phyloP scores from a whole-genome alignment of 2,113 vertebrate species.

The Atherinomorus stipes region DNA sequence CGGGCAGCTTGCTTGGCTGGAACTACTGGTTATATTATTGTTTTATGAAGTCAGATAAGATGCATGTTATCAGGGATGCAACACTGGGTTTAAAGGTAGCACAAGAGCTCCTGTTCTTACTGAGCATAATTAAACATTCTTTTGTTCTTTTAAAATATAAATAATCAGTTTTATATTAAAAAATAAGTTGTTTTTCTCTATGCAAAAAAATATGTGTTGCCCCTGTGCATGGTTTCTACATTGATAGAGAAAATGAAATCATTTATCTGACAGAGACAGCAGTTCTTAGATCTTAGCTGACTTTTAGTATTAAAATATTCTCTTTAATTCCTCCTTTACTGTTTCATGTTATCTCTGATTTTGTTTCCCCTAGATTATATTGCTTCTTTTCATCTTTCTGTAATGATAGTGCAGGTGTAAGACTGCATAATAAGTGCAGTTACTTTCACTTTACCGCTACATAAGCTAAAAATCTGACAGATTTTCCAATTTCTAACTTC shows the following conservation, averaged over 20 bases:
- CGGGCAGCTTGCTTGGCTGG: constrained; percentile 1
- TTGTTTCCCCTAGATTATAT: neutral
- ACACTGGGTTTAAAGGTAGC: constrained; percentile 10
- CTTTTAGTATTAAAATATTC: constrained; percentile 39
- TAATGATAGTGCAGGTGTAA: too few species aligned
- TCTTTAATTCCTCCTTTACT: neutral
- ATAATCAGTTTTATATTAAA: too few species aligned
- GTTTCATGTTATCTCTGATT: neutral
- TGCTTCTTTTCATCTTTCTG: too few species aligned
- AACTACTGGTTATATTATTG: constrained; percentile 16
- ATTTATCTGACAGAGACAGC: constrained; percentile 4
- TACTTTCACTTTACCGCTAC: too few species aligned
- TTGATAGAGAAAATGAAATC: constrained; percentile 40
- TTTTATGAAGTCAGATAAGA: constrained; percentile 39
- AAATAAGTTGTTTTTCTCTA: neutral
- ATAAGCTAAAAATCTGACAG: too few species aligned
- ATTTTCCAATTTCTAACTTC: too few species aligned
- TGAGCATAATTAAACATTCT: neutral
- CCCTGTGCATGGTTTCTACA: neutral
- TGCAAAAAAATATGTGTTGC: too few species aligned
- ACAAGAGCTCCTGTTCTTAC: constrained; percentile 1
- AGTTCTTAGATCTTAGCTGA: constrained; percentile 1
- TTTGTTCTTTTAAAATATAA: too few species aligned
- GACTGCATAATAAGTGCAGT: too few species aligned
- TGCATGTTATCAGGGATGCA: constrained; percentile 12